Percentiles rank a stretch among this genome's conserved stretches.
These are phyloP conservation scores for Protobothrops flavoviridis DNA, from an alignment of 2,113 vertebrate species.

Conservation along the genomic window DNA sequence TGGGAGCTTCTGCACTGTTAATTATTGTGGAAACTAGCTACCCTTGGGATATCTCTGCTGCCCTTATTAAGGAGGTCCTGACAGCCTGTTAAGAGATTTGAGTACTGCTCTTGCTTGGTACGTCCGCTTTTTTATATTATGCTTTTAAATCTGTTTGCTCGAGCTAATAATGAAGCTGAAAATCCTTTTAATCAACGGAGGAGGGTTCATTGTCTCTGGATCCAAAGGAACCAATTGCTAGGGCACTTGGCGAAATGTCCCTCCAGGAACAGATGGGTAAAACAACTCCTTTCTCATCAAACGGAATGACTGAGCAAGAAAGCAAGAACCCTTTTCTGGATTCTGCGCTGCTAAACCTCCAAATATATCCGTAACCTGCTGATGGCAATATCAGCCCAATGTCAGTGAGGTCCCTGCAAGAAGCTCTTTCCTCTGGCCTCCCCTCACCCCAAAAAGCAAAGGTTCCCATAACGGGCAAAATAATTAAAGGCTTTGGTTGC, in stretches of 20 bases:
- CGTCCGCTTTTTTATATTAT: not conserved
- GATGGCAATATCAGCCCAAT: not conserved
- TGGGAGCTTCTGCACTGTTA: too few species aligned
- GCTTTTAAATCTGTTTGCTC: not conserved
- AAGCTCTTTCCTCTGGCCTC: not conserved
- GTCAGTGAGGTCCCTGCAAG: not conserved
- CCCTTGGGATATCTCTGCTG: not conserved
- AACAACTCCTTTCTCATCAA: not conserved
- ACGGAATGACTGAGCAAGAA: not conserved
- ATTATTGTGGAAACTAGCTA: too few species aligned
- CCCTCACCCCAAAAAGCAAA: not conserved
- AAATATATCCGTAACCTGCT: not conserved
- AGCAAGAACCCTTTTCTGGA: not conserved
- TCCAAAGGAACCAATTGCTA: not conserved
- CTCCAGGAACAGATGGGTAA: not conserved
- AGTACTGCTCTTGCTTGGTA: not conserved
- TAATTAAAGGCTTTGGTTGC: not conserved
- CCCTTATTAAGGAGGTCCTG: not conserved
- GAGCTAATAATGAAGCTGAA: not conserved
- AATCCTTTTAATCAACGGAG: not conserved
- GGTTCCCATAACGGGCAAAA: not conserved
- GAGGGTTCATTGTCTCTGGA: not conserved
- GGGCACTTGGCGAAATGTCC: not conserved
- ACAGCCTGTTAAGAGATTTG: not conserved
- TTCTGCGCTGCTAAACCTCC: not conserved